Base-by-base conservation (phyloP, 2,113 vertebrate species). In the Cygnus atratus region DNA sequence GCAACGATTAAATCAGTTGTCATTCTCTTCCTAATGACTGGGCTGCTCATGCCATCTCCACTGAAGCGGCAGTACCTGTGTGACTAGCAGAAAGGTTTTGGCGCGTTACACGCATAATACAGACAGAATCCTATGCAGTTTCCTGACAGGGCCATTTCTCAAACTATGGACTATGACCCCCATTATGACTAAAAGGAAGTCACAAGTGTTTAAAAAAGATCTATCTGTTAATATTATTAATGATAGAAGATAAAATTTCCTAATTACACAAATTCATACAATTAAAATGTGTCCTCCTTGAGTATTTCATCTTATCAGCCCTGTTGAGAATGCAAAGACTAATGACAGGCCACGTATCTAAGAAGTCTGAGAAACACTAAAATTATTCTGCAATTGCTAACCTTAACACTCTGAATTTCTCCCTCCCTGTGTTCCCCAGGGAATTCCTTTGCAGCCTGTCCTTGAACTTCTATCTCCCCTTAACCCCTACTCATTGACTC, bases 71-170 rank as follows among this genome's bases (percentile, higher is more conserved):
- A 89, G 61, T 28, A 58, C 13, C 48, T 91, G 9, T 46, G 18
- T 81, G 46, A 84, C 24, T 50, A 50, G 63, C 76, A 89, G 80
- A 74, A 88, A 50, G 18, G n/a, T 55, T 94, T 78, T 52, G 29
- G 4, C 48, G 16, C 63, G 28, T 37, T 57, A 16, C 1, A 1
- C 3, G 1, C 10, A 1, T 44, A 59, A 74, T 35, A 28, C 0
- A 2, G 75, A 48, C 15, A 79, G 54, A 90, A 57, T 26, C 29
- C 31, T 83, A 5, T 79, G 48, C 43, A 62, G 35, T 61, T 37
- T 84, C 10, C 26, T 66, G 26, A 44, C 24, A 66, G 59, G 33
- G 11, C 13, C 2, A 15, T 82, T 92, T 86, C 58, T 79, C 37
- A 66, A 31, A 79, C 33, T 80, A 24, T 43, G 71, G 67, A 9